Conservation (phyloP, 2,888 invertebrate genomes). For the Diplolepis rosae region DNA sequence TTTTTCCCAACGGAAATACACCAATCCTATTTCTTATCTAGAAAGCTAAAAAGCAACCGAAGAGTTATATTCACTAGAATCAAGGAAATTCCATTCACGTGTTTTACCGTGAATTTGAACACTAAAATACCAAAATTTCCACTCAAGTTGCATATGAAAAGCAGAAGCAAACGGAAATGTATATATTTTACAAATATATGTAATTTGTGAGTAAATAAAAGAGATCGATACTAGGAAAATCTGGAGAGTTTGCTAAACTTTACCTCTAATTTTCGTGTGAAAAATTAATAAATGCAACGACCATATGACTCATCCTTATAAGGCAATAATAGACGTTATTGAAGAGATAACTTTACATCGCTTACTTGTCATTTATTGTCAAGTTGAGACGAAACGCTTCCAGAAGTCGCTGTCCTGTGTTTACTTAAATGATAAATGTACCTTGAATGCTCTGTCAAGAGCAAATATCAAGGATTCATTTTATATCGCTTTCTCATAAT, state of each 20-base stretch:
- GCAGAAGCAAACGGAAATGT: neutral
- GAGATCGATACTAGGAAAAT: neutral
- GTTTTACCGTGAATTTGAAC: neutral
- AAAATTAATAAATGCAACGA: constrained; percentile 11
- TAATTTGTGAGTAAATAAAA: neutral
- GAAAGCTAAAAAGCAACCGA: neutral
- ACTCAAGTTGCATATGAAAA: too few species aligned
- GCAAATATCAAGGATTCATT: constrained; percentile 11
- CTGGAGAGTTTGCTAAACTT: constrained; percentile 1
- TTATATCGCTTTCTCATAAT: neutral
- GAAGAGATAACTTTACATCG: constrained; percentile 6
- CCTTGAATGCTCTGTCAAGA: constrained; percentile 16
- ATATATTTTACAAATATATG: neutral
- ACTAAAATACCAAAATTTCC: neutral
- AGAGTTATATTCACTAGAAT: too few species aligned
- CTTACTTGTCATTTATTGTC: constrained; percentile 15
- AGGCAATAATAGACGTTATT: constrained; percentile 22
- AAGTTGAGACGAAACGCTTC: constrained; percentile 9
- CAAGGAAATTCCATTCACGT: neutral
- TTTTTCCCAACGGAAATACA: neutral
- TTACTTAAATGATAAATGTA: neutral
- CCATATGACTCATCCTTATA: neutral
- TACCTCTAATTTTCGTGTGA: neutral
- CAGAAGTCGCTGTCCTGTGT: constrained; percentile 16
- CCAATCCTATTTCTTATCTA: neutral